Base-by-base conservation (phyloP, 2,797 vertebrate species). In the Mormyrus proboscirostris region DNA sequence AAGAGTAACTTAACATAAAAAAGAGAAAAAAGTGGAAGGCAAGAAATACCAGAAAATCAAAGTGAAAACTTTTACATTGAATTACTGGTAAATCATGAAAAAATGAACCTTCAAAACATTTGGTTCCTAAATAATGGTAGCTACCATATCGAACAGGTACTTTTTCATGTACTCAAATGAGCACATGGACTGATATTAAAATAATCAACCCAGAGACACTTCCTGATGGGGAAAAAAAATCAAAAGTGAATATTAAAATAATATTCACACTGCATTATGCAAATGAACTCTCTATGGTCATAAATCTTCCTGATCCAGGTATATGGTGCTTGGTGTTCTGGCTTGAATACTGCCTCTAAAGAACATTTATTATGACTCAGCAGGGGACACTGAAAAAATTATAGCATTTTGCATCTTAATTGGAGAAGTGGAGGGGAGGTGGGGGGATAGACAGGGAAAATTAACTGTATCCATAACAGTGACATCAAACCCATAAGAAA, bases 181-280 rank as follows among this genome's bases (percentile, higher is more conserved):
- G 82, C 22, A 6, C 51, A 50, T 4, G 8, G 44, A 69, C 8
- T 29, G 41, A 50, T 49, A 53, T 65, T 86, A 89, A 69, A 29
- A 69, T 69, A 65, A 65, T 65, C 55, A 89, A 51, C 88, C 57
- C 55, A 84, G 79, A 29, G 41, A 89, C 82, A 85, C 14, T 85
- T 84, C 44, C 79, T 49, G 82, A 53, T 69, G 25, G 53, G n/a
- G 22, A n/a, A 29, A 89, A 88, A 84, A 89, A 50, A 86, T 69
- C 57, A 22, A 51, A 86, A 65, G 55, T 38, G 44, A 86, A 86
- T 86, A 86, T 89, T 89, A 89, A 89, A 89, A 89, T 89, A 89
- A 89, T 89, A 89, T 89, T 73, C 89, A 89, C 29, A 86, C 83
- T 87, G 89, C 84, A 73, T 89, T 86, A 89, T 89, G 88, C 88